Evolutionary conservation across 30 jellyfish, hydroid and myxozoan species (phyloP), one percentile per base, ranked within the genome.

Genomic region (Aurelia aurita): DNA sequence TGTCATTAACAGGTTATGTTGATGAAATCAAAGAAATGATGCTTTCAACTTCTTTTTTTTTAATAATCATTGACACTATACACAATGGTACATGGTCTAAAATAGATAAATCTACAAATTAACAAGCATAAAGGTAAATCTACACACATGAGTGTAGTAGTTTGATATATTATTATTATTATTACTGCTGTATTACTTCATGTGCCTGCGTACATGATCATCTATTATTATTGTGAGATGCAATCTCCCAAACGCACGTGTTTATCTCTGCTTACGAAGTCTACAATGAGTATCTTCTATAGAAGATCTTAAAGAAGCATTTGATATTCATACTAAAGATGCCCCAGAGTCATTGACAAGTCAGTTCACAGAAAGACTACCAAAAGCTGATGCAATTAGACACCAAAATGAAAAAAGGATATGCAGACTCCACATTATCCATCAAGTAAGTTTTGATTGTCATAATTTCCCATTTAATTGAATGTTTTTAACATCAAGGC

Each of bases 351-450:
- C 76, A 64, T 11, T 64, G 55, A 64, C 25, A 18, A 31, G 51
- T 16, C 76, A 27, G 31, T 64, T 64, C 46, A 28, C 25, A 4
- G 21, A 64, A n/a, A 16, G 46, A 23, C 76, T 12, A 55, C 4
- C 76, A 64, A 64, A 64, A 27, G 76, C 20, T 45, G 67, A 55
- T 55, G 67, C 67, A 19, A 55, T 55, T 3, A 55, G 29, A 55
- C 20, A 69, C 16, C 23, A 69, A 6, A 34, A 22, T 29, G 80
- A 69, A 69, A 45, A 23, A 69, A 23, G 73, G n/a, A 46, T 61
- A 61, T 61, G 21, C 73, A 61, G 73, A 61, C 73, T 61, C 73
- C 73, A 61, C 35, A 61, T 22, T 61, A 21, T 61, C 73, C 73
- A 61, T n/a, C 73, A 21, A 77, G 79, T 20, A 58, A 43, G 73